Base-by-base conservation (phyloP, 1,140 invertebrate species). In the Lethrus apterus region DNA sequence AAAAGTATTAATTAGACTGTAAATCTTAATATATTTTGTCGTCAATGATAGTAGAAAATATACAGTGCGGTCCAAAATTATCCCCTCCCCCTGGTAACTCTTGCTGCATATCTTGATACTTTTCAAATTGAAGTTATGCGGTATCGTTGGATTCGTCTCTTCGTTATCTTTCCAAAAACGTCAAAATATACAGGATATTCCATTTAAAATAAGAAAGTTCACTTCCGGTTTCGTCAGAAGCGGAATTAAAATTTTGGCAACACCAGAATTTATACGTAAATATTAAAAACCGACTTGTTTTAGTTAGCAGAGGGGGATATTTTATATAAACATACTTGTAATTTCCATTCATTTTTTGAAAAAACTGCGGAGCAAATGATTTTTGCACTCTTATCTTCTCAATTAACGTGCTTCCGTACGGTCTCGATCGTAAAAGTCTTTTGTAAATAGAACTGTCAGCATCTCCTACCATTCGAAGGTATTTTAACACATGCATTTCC, bases 401-500 rank as follows among this genome's bases (percentile, higher is more conserved):
- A n/a, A 48, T 17, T 4, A n/a, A 21, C 3, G 17, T 21, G 11
- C 19, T 7, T 2, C 17, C 18, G 32, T 48, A 48, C 14, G 46
- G 46, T 17, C 31, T 17, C 2, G 36, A 17, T 11, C 33, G 24
- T 11, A 13, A 3, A n/a, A 48, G 31, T 44, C 36, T 29, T 20
- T 44, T 32, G 11, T 34, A 34, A 7, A 9, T 7, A 13, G 14
- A 18, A 15, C 36, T 41, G 13, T 41, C 36, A 4, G 19, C 29
- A 20, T 44, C 41, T 11, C 3, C 41, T 9, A 69, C 57, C 7
- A 69, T 26, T 17, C 18, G 20, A 5, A 21, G 47, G 41, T 66
- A 68, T 9, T 59, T 55, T 0, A 70, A 2, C 5, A 56, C 54
- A 52, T 67, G 48, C 15, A 50, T 46, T 17, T 48, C 11, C 10